These are phyloP conservation scores for Lepidostoma basale DNA, from an alignment of 1,140 invertebrate species.

Conservation along the genomic window DNA sequence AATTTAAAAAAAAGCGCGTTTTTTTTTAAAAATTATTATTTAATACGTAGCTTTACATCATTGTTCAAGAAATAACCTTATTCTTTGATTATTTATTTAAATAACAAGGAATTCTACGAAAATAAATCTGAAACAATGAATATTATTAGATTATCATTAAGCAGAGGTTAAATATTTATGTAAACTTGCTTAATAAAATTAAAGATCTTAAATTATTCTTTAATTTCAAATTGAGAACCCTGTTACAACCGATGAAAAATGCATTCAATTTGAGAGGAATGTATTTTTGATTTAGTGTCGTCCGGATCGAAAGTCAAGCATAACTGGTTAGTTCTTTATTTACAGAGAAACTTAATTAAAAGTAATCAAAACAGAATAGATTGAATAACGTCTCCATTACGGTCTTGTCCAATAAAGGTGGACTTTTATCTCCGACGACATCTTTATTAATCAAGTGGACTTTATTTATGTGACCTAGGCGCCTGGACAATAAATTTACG, in stretches of 20 bases:
- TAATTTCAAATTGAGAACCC: too few relatives aligned
- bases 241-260: neutral
- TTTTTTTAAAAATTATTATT: too few relatives aligned
- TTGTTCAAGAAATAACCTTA: too few relatives aligned
- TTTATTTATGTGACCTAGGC: slow-evolving; percentile 4
- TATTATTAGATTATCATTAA: too few relatives aligned
- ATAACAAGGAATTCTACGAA: too few relatives aligned
- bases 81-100: too few relatives aligned
- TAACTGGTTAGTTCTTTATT: slow-evolving; percentile 25
- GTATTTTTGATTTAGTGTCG: slow-evolving; percentile 5
- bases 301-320: neutral
- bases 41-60: too few relatives aligned
- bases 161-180: too few relatives aligned
- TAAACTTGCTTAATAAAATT: too few relatives aligned
- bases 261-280: slow-evolving; percentile 1
- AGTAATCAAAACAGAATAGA: slow-evolving; percentile 16
- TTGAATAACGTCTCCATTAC: slow-evolving; percentile 18
- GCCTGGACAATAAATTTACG: neutral
- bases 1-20: too few relatives aligned
- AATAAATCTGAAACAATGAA: too few relatives aligned
- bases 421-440: slow-evolving; percentile 18
- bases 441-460: slow-evolving; percentile 13
- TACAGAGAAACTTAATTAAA: slow-evolving; percentile 19
- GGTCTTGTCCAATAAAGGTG: neutral
- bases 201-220: too few relatives aligned